Percentiles rank a stretch among this genome's conserved stretches.
Evolutionary conservation across 2,888 invertebrate species (phyloP).

Genomic region (Apotomis capreana): DNA sequence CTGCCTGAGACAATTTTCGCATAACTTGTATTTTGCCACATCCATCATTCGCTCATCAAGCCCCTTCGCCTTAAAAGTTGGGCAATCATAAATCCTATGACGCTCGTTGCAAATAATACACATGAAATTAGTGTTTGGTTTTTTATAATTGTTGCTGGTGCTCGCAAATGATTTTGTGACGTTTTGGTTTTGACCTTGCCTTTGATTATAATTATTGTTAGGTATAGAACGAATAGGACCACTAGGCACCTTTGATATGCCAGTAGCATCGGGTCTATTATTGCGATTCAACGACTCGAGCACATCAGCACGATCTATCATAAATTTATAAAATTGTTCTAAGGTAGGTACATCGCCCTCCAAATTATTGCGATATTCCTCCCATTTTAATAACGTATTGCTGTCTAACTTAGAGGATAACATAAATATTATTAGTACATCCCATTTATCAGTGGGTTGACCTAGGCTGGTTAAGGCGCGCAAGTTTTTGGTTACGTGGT

Average conservation of each 20-base stretch:
- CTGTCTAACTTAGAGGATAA: no score
- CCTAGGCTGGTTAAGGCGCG: slow-evolving; percentile 45
- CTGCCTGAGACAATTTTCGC: slow-evolving; percentile 43
- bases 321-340: no score
- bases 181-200: slow-evolving; percentile 5
- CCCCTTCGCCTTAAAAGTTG: slow-evolving; percentile 41
- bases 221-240: not conserved
- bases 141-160: slow-evolving; percentile 15
- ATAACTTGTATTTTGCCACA: slow-evolving; percentile 43
- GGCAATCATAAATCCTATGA: slow-evolving; percentile 1
- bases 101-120: slow-evolving; percentile 26
- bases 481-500: slow-evolving; percentile 46
- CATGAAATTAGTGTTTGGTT: slow-evolving; percentile 18
- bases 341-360: no score
- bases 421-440: slow-evolving; percentile 40
- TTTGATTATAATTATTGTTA: not conserved
- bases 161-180: slow-evolving; percentile 33
- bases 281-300: slow-evolving; percentile 39
- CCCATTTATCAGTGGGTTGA: slow-evolving; percentile 44
- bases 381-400: no score
- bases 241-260: not conserved
- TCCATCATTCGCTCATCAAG: slow-evolving; percentile 31
- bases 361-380: no score
- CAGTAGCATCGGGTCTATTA: not conserved
- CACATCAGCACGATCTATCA: slow-evolving; percentile 31